These are phyloP conservation scores for Tylochromis polylepis DNA, from an alignment of 2,113 vertebrate genomes.

Conservation along the genomic window DNA sequence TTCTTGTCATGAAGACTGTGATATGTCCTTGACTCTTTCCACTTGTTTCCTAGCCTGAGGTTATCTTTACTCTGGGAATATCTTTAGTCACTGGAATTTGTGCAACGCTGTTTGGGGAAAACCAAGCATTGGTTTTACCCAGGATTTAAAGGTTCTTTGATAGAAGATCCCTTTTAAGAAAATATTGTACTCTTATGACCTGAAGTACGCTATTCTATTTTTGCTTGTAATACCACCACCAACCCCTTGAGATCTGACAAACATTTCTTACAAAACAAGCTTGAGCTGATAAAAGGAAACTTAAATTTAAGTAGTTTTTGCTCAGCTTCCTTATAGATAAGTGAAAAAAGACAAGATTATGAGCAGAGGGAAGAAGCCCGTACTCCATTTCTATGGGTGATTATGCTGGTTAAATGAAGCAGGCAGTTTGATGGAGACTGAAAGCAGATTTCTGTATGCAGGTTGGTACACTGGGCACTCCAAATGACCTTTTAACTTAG, in stretches of 20 bases:
- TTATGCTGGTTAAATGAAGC: neutral
- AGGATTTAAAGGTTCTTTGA: neutral
- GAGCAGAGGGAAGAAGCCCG: neutral
- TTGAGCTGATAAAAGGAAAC: neutral
- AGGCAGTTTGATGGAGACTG: neutral
- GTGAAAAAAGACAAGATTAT: neutral
- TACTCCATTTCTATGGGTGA: neutral
- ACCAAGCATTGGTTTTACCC: neutral
- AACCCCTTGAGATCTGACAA: slow-evolving; percentile 7
- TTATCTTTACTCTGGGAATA: neutral
- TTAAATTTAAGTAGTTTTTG: neutral
- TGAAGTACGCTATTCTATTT: neutral
- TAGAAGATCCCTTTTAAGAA: neutral
- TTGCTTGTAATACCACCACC: neutral
- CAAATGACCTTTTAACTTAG: neutral
- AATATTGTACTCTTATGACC: slow-evolving; percentile 19
- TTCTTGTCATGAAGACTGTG: slow-evolving; percentile 68
- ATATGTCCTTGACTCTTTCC: slow-evolving; percentile 44
- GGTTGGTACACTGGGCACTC: neutral
- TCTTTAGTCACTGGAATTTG: neutral
- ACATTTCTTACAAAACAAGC: neutral
- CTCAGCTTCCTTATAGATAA: neutral
- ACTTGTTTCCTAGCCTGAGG: neutral
- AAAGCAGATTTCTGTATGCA: neutral
- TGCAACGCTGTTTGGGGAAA: neutral